Evolutionary conservation across 37 sponge, comb jelly and placozoan genomes (phyloP), one percentile per base, ranked within the genome.

Genomic region (Crambe crambe): DNA sequence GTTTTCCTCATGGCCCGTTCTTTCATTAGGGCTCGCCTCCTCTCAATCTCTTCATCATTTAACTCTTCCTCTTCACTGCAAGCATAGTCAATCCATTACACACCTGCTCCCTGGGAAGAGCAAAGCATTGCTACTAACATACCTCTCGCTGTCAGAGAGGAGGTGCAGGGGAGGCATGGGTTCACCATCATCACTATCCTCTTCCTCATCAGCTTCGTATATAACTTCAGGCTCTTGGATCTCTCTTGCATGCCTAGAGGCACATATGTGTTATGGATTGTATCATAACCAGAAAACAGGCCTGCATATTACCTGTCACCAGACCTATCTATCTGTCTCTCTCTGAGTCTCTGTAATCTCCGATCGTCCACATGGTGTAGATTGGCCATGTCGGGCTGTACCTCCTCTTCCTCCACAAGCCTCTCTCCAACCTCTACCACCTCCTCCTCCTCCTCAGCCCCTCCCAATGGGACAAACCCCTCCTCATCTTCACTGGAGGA

Each of bases 21-120:
- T 69, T 62, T 73, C 87, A 90, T 81, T 27, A 85, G 26, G 44
- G 77, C 79, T 47, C 89, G 72, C 26, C 83, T 56, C n/a, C 72
- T 36, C 58, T 92, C 93, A 2, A 87, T 80, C 43, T 57, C 89
- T 36, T 86, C 87, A 32, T 94, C 90, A 70, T 83, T 78, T 42
- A 83, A 56, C 23, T 89, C 90, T 37, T 89, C 90, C 40, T 82
- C 89, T 25, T 86, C 82, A 73, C 77, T 76, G 70, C 30, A 40
- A n/a, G n/a, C n/a, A n/a, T n/a, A n/a, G n/a, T n/a, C n/a, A 38
- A 1, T 8, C 2, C 6, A 30, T 5, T 3, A 43, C 67, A 78
- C 67, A 62, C 27, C 26, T 43, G 26, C 43, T 5, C 39, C 54
- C 42, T 67, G 42, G 36, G 51, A 37, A 39, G 35, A 73, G 17